phyloP scores from a whole-genome alignment of 1,140 invertebrate species.

The Potamilus streckersoni region DNA sequence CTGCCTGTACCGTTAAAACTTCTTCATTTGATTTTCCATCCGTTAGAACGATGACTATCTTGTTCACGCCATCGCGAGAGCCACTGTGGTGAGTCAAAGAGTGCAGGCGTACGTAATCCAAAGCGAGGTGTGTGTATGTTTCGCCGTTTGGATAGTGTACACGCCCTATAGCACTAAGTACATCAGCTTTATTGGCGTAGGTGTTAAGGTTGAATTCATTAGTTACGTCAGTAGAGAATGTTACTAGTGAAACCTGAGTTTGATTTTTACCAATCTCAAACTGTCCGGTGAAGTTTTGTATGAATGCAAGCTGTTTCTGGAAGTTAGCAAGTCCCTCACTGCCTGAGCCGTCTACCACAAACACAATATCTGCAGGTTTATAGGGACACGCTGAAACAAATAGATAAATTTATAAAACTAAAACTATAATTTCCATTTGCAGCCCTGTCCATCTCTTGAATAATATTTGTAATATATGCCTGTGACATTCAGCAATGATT shows the following conservation, averaged over 20 bases:
- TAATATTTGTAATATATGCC: too few relatives aligned
- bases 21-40: too few relatives aligned
- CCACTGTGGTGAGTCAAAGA: too few relatives aligned
- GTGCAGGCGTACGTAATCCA: too few relatives aligned
- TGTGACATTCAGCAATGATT: too few relatives aligned
- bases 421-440: too few relatives aligned
- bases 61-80: too few relatives aligned
- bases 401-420: not conserved
- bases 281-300: conserved; percentile 36
- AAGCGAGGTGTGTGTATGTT: conserved; percentile 22
- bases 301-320: conserved; percentile 39
- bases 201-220: conserved; percentile 35
- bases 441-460: too few relatives aligned
- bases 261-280: conserved; percentile 38
- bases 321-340: conserved; percentile 42
- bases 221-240: conserved; percentile 17
- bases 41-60: too few relatives aligned
- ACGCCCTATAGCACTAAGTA: conserved; percentile 23
- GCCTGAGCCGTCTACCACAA: conserved; percentile 46
- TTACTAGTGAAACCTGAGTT: conserved; percentile 31
- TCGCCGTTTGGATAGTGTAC: conserved; percentile 28
- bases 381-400: conserved; percentile 19
- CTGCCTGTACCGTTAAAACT: too few relatives aligned
- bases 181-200: conserved; percentile 12
- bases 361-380: conserved; percentile 43